Conservation (phyloP, 2,888 invertebrate genomes). For the Netelia virgata region DNA sequence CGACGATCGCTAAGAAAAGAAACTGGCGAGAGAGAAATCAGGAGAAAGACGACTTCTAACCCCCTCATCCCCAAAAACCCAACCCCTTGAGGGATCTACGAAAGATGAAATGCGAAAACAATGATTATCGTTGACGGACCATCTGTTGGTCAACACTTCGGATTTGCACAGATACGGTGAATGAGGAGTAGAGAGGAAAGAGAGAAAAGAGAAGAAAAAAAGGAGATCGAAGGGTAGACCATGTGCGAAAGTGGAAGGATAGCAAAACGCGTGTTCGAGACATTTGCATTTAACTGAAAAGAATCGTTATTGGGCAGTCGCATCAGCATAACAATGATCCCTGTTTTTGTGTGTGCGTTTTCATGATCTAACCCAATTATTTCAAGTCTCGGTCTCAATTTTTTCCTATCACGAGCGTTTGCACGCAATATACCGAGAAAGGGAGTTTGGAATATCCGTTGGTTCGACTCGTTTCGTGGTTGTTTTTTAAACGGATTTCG, state of each 20-base stretch:
- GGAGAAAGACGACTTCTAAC: constrained; percentile 32
- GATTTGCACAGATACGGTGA: constrained; percentile 30
- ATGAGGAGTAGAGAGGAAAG: constrained; percentile 3
- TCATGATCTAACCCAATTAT: constrained; percentile 8
- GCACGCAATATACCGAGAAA: background rate
- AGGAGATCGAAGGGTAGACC: constrained; percentile 28
- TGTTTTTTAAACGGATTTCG: too few species aligned
- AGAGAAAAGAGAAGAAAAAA: constrained; percentile 26
- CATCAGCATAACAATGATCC: constrained; percentile 59
- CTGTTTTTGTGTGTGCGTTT: constrained; percentile 5
- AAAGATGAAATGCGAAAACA: constrained; percentile 44
- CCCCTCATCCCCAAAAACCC: background rate
- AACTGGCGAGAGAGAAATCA: constrained; percentile 61
- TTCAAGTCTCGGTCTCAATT: constrained; percentile 18
- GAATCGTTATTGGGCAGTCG: constrained; percentile 12
- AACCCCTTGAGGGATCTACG: constrained; percentile 38
- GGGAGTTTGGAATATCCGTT: background rate
- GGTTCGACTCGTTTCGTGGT: background rate
- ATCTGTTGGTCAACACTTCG: constrained; percentile 82
- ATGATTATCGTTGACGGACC: constrained; percentile 75
- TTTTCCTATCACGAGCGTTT: background rate
- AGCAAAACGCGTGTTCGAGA: constrained; percentile 1
- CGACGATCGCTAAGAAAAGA: constrained; percentile 80
- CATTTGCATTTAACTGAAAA: constrained; percentile 24
- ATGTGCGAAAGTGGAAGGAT: constrained; percentile 37